Base-by-base conservation (phyloP, 2,113 vertebrate genomes). In the Hemibagrus wyckioides region DNA sequence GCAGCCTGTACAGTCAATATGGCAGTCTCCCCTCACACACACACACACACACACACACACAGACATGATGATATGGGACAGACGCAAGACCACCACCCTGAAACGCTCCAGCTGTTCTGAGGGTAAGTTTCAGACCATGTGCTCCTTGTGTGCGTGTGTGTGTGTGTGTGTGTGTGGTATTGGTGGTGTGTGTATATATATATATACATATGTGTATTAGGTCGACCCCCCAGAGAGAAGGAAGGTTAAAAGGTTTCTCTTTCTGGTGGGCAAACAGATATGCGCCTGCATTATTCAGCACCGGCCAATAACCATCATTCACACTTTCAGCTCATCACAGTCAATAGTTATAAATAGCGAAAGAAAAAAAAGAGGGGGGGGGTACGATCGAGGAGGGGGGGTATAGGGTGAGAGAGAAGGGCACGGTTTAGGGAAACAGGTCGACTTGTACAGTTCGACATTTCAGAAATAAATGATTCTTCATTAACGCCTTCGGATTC, bases 1-100 rank as follows among this genome's bases (percentile, higher is more conserved):
- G 94, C 91, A 83, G 94, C 91, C 89, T 90, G 90, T 93, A 85
- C 85, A 91, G 95, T 97, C 95, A 94, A 96, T 97, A 97, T 97
- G 97, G 95, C 69, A 67, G 82, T 73, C 33, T 56, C 19, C 36
- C 93, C 92, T 88, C 92, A 89, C 61, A 23, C 61, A 25, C 59
- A 82, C 92, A 89, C 86, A 36, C n/a, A 77, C 44, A 86, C 59
- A 59, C 44, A 65, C 44, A 71, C 63, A 71, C 33, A 17, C 52
- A 86, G 33, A 56, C 83, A 86, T 52, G 65, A 59, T 86, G 84
- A 89, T 90, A 90, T 57, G 87, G 81, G 86, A 90, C 88, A 85
- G 92, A 88, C 87, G 83, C 89, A 84, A 89, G 92, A 90, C 90
- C 89, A 76, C 85, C 75, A 57, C 90, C 88, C 85, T 87, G 84